These are phyloP conservation scores for Drosophila formosana DNA, from an alignment of 2,888 invertebrate genomes.

Conservation along the genomic window DNA sequence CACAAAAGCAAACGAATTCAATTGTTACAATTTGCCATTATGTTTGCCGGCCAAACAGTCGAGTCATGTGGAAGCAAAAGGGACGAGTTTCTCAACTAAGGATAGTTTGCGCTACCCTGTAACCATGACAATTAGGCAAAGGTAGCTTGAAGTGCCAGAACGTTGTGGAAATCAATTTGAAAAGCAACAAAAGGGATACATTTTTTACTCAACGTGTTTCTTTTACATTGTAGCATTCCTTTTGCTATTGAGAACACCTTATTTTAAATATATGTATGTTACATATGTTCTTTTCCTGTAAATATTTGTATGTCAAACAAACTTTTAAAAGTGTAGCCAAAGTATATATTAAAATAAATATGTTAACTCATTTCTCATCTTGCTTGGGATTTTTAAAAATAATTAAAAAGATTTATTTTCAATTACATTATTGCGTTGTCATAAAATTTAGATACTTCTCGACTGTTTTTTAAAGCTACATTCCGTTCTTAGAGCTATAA, in stretches of 20 bases:
- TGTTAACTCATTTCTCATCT: too few species aligned
- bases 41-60: conserved; percentile 48
- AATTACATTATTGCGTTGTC: too few species aligned
- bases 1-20: conserved; percentile 35
- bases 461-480: too few species aligned
- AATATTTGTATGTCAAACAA: too few species aligned
- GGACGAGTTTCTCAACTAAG: conserved; percentile 10
- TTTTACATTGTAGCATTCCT: neutral
- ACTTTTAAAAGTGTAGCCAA: too few species aligned
- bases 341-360: too few species aligned
- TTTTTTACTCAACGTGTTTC: neutral
- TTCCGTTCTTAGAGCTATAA: too few species aligned
- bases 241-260: neutral
- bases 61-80: conserved; percentile 45
- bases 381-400: too few species aligned
- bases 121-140: neutral
- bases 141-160: conserved; percentile 2
- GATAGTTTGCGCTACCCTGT: conserved; percentile 12
- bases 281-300: too few species aligned
- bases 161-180: conserved; percentile 6
- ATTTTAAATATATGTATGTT: too few species aligned
- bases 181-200: neutral
- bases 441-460: too few species aligned
- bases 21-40: conserved; percentile 63
- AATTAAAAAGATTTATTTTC: too few species aligned